Conservation (phyloP, 2,113 vertebrate species). For the Sigmodon hispidus region DNA sequence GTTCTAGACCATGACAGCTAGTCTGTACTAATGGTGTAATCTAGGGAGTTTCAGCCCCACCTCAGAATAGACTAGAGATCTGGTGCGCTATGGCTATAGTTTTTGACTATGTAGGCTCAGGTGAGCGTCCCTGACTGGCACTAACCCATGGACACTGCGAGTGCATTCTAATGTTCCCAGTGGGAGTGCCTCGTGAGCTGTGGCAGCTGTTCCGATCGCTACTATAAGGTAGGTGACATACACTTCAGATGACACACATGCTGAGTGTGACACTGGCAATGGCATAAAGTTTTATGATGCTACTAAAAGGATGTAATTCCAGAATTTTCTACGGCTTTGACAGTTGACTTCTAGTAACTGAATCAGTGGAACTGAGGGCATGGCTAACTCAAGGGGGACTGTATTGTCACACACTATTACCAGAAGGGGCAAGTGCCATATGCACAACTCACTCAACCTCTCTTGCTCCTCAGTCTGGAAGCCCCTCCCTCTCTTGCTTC, state of each 20-base stretch:
- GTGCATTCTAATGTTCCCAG: background rate
- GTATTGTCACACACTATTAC: fast-evolving
- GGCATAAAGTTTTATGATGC: background rate
- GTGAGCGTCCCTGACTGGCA: background rate
- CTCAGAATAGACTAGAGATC: background rate
- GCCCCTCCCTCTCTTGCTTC: background rate
- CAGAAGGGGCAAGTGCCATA: background rate
- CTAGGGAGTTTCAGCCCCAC: fast-evolving
- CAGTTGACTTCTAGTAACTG: background rate
- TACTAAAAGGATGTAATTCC: background rate
- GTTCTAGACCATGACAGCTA: background rate
- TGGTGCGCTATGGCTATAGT: too few species aligned
- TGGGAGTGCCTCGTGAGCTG: background rate
- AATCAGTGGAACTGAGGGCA: background rate
- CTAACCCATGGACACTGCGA: fast-evolving
- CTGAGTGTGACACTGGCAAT: too few species aligned
- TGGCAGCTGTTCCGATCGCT: too few species aligned
- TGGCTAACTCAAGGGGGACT: fast-evolving
- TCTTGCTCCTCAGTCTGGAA: fast-evolving
- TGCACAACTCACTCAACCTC: background rate
- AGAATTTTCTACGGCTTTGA: background rate
- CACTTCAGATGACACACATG: fast-evolving
- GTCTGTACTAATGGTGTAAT: background rate
- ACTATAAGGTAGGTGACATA: too few species aligned
- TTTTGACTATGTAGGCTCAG: background rate